Conservation (phyloP, 2,888 invertebrate genomes). For the Tetrapedia diversipes region DNA sequence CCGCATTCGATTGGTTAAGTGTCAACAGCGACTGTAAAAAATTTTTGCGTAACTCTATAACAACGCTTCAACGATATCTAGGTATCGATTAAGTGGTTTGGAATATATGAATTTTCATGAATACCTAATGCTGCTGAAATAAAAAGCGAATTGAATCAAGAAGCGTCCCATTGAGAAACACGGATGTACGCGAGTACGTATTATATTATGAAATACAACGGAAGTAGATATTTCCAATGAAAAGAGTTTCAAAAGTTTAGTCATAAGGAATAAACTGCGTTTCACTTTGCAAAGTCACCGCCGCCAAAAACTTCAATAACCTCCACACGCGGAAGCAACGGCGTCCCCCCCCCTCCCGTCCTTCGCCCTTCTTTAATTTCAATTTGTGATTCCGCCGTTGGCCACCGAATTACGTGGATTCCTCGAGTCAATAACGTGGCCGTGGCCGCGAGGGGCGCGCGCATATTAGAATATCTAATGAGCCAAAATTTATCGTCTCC, state of each 20-base stretch:
- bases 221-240: neutral
- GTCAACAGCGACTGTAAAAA: too few species aligned
- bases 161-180: too few species aligned
- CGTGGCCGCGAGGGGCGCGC: neutral
- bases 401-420: slow-evolving; percentile 36
- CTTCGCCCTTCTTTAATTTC: slow-evolving; percentile 16
- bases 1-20: too few species aligned
- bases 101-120: too few species aligned
- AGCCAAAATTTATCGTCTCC: slow-evolving; percentile 43
- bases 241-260: neutral
- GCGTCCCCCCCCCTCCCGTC: neutral
- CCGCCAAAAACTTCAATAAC: neutral
- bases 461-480: slow-evolving; percentile 56
- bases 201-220: too few species aligned
- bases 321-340: slow-evolving; percentile 1
- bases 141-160: too few species aligned
- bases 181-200: too few species aligned
- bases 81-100: too few species aligned
- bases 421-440: slow-evolving; percentile 37
- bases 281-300: rapidly evolving
- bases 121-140: too few species aligned
- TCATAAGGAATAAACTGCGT: neutral
- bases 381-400: slow-evolving; percentile 34
- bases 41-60: too few species aligned
- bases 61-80: too few species aligned